Evolutionary conservation across 2,113 vertebrate species (phyloP).

Genomic region (Rhombomys opimus): DNA sequence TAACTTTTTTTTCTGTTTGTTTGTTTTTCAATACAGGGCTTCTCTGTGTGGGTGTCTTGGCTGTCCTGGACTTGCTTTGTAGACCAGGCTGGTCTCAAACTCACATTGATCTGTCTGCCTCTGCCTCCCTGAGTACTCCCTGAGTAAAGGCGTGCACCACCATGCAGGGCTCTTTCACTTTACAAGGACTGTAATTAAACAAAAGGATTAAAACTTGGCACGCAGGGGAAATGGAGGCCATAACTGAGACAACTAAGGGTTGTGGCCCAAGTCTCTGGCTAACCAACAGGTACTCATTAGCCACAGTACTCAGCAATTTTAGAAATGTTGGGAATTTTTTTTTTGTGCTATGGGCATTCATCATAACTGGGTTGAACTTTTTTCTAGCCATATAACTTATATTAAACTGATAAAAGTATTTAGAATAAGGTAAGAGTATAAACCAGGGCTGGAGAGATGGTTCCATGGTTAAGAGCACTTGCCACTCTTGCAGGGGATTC

Average conservation of each 20-base stretch:
- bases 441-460: neutral
- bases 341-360: neutral
- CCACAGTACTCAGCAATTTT: neutral
- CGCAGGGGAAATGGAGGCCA: neutral
- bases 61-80: no score
- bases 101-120: no score
- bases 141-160: no score
- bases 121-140: no score
- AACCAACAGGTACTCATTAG: neutral
- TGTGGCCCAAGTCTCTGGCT: neutral
- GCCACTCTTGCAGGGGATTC: neutral
- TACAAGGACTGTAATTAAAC: neutral
- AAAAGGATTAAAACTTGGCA: neutral
- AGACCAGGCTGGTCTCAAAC: no score
- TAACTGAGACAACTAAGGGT: neutral
- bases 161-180: neutral
- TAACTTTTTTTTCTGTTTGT: neutral
- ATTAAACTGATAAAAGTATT: conserved; percentile 47
- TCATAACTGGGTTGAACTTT: neutral
- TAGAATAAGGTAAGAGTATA: neutral
- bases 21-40: no score
- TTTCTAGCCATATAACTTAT: neutral
- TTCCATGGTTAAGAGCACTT: neutral
- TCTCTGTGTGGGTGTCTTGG: no score
- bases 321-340: neutral